Percentiles rank a stretch among this genome's conserved stretches.
Evolutionary conservation across 2,888 invertebrate species (phyloP).

Genomic region (Drosophila diplacantha): DNA sequence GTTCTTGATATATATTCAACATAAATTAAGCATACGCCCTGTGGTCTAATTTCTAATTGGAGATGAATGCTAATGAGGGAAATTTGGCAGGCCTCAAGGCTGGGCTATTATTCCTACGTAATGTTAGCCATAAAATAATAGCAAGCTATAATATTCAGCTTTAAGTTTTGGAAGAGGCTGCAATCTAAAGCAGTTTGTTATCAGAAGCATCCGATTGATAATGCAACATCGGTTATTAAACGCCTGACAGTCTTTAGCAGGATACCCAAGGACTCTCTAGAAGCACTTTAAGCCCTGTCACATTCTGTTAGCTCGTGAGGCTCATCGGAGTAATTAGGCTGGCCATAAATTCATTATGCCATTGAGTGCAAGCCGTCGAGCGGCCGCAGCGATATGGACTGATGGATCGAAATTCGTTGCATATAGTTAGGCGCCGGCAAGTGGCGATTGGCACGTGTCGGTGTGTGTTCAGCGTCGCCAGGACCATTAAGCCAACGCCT

Average conservation of each 20-base stretch:
- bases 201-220: neutral
- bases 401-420: conserved; percentile 37
- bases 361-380: conserved; percentile 38
- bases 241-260: neutral
- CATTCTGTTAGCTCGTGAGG: neutral
- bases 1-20: conserved; percentile 18
- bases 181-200: neutral
- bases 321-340: conserved; percentile 34
- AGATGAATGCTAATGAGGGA: conserved; percentile 27
- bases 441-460: conserved; percentile 38
- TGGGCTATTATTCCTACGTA: conserved; percentile 13
- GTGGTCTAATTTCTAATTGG: conserved; percentile 27
- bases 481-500: conserved; percentile 43
- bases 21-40: conserved; percentile 18
- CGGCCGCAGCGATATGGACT: conserved; percentile 16
- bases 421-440: conserved; percentile 28
- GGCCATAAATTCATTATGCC: conserved; percentile 42
- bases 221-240: neutral
- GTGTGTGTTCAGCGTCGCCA: conserved; percentile 35
- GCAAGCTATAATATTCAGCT: neutral
- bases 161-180: neutral
- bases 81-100: neutral
- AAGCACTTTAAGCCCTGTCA: conserved; percentile 2
- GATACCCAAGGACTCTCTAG: neutral
- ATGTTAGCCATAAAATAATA: conserved; percentile 1